Evolutionary conservation across 30 jellyfish, hydroid and myxozoan species (phyloP).

Genomic region (Aurelia sp.): DNA sequence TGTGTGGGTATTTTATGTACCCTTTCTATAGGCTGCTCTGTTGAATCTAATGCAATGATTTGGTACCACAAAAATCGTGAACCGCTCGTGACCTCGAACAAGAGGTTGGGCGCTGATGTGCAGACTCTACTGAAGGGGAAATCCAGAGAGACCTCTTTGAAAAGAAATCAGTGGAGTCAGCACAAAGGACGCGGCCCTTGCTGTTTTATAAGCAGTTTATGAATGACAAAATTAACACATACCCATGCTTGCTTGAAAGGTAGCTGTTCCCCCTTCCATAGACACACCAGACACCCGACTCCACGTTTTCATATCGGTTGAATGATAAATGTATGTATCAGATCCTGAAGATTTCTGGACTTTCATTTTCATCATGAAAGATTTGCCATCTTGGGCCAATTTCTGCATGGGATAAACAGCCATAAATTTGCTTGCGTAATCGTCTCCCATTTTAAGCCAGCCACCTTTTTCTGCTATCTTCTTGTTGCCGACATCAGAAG

Average conservation of each 20-base stretch:
- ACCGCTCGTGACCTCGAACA: no score
- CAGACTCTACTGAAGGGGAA: no score
- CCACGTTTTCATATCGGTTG: constrained; percentile 82
- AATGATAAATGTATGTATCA: constrained; percentile 67
- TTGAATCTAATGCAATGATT: no score
- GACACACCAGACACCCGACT: constrained; percentile 53
- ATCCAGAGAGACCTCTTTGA: no score
- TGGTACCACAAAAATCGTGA: no score
- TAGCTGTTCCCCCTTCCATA: constrained; percentile 52
- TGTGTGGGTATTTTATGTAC: no score
- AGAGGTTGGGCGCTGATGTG: no score
- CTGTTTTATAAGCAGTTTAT: no score
- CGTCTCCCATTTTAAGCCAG: constrained; percentile 68
- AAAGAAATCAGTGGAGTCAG: no score
- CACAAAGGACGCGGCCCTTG: no score
- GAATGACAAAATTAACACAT: not conserved
- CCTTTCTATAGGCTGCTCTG: no score
- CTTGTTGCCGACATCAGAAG: constrained; percentile 21
- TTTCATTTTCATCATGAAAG: constrained; percentile 79
- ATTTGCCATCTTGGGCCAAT: constrained; percentile 62
- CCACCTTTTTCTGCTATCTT: constrained; percentile 44
- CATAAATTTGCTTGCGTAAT: constrained; percentile 70
- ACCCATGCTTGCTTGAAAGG: constrained; percentile 75
- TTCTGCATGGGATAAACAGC: constrained; percentile 76
- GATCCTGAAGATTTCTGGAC: constrained; percentile 47